These are phyloP conservation scores for Orycteropus afer DNA, from an alignment of 2,113 vertebrate genomes.

Conservation along the genomic window DNA sequence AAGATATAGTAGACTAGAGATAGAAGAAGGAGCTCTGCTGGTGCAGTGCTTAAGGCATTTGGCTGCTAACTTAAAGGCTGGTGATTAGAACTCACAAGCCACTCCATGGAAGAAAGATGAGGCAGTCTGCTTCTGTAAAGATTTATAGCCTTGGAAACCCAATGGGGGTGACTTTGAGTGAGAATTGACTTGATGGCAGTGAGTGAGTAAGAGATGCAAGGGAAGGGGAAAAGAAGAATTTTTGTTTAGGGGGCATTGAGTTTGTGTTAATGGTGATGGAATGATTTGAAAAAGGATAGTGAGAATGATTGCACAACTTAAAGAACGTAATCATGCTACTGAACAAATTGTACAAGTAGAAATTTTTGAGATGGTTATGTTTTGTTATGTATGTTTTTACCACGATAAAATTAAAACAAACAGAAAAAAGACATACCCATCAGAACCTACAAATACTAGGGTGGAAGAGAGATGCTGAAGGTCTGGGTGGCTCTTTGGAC, in stretches of 20 bases:
- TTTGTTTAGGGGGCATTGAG: neutral
- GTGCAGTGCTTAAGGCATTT: too few relatives aligned
- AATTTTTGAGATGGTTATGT: neutral
- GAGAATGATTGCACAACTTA: neutral
- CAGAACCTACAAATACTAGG: neutral
- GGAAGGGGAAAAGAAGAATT: neutral
- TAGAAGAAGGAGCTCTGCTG: too few relatives aligned
- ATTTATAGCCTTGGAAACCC: too few relatives aligned
- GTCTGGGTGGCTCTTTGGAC: neutral
- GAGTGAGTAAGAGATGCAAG: too few relatives aligned
- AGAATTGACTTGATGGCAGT: too few relatives aligned
- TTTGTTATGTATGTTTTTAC: neutral
- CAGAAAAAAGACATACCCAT: neutral
- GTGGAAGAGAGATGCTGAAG: neutral
- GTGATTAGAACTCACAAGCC: too few relatives aligned
- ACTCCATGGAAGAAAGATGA: too few relatives aligned
- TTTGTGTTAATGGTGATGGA: neutral
- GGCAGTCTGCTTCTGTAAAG: too few relatives aligned
- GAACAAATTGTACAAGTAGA: neutral
- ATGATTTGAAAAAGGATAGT: neutral
- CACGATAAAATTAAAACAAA: neutral
- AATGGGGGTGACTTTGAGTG: too few relatives aligned
- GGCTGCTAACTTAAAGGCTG: too few relatives aligned
- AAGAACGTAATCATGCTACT: neutral
- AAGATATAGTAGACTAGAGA: neutral